Percentiles rank a stretch among this genome's conserved stretches.
phyloP scores from a whole-genome alignment of 2,113 vertebrate genomes.

The Elachura formosa region DNA sequence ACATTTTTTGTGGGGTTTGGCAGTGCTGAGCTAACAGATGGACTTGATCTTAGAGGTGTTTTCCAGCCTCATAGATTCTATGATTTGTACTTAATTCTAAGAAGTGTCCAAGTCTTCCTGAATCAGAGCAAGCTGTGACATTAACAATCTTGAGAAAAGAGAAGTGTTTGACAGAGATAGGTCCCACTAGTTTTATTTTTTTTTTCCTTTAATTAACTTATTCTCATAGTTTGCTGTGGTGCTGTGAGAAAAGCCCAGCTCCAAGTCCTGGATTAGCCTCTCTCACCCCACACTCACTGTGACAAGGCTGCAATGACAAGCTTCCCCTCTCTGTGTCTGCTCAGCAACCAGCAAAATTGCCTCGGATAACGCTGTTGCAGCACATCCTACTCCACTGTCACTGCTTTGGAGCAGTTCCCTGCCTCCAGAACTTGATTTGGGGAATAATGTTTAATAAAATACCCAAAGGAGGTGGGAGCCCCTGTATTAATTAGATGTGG shows the following conservation, averaged over 20 bases:
- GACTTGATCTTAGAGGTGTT: background rate
- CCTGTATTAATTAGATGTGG: background rate
- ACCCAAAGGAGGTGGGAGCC: background rate
- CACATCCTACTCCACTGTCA: background rate
- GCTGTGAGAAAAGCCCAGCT: background rate
- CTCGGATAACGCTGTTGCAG: background rate
- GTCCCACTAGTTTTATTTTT: background rate
- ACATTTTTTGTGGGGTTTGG: background rate
- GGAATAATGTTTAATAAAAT: background rate
- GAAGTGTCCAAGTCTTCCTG: background rate
- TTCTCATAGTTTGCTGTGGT: background rate
- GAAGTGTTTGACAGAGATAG: background rate
- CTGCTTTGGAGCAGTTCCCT: background rate
- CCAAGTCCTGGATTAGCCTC: background rate
- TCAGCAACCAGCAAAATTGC: background rate
- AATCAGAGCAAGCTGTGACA: background rate
- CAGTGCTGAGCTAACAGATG: background rate
- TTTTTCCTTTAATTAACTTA: background rate
- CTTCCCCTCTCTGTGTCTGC: background rate
- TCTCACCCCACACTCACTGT: rapidly evolving
- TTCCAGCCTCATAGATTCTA: background rate
- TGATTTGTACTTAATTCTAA: background rate
- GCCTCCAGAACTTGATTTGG: background rate
- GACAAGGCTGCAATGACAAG: background rate
- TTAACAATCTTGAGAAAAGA: background rate